Evolutionary conservation across 1,140 invertebrate species (phyloP).

Genomic region (Aphaenogaster ashmeadi): DNA sequence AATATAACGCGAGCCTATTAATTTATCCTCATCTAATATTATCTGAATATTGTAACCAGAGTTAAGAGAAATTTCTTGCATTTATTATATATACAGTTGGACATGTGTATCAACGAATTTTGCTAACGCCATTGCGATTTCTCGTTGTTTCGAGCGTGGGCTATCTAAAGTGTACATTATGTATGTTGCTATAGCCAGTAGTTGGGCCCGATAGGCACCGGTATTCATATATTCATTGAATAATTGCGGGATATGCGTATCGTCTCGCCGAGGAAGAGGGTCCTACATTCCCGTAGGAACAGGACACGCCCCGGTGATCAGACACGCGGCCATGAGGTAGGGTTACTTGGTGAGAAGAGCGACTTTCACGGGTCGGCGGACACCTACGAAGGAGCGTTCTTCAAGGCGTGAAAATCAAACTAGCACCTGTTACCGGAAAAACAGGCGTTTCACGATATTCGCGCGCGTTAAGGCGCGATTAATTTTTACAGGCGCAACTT

Average conservation of each 20-base stretch:
- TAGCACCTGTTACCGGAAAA: conserved; percentile 62
- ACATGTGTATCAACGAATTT: not conserved
- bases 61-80: not conserved
- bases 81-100: conserved; percentile 21
- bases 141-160: conserved; percentile 42
- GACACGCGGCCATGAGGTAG: conserved; percentile 59
- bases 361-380: conserved; percentile 62
- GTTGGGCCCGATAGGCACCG: conserved; percentile 65
- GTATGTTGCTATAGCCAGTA: conserved; percentile 12
- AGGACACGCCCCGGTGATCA: conserved; percentile 74
- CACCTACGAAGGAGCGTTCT: conserved; percentile 51
- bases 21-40: not conserved
- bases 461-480: conserved; percentile 22
- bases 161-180: conserved; percentile 38
- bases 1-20: not conserved
- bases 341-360: conserved; percentile 62
- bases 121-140: conserved; percentile 19
- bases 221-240: conserved; percentile 79
- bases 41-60: not conserved
- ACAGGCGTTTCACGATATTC: conserved; percentile 15
- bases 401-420: conserved; percentile 55
- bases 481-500: conserved; percentile 36
- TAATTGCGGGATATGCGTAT: conserved; percentile 76
- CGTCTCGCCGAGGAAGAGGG: conserved; percentile 58
- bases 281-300: conserved; percentile 72